A percentile compares a stretch with the other conserved stretches of the same genome.
phyloP scores from a whole-genome alignment of 2,888 invertebrate genomes.

The Epirrhoe tristata region DNA sequence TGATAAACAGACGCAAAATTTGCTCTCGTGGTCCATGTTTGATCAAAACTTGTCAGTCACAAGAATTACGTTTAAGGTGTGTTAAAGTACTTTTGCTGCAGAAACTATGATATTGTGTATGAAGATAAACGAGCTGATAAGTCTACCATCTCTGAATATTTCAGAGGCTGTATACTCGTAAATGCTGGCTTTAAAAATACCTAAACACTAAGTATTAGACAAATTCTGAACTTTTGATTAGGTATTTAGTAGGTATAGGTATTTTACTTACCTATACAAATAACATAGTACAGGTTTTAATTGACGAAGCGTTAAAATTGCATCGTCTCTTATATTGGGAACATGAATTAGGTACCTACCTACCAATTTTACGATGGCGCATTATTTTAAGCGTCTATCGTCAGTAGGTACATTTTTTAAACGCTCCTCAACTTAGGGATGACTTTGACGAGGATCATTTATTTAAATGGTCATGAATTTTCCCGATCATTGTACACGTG shows the following conservation, averaged over 20 bases:
- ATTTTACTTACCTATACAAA: too few species aligned
- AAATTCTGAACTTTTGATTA: too few species aligned
- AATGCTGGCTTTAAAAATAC: background rate
- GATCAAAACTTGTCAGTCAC: slow-evolving; percentile 11
- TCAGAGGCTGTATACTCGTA: background rate
- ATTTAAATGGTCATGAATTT: slow-evolving; percentile 65
- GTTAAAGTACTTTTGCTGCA: background rate
- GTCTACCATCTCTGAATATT: background rate
- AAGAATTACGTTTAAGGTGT: background rate
- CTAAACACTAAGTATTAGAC: background rate
- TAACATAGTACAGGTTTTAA: background rate
- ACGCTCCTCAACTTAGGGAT: slow-evolving; percentile 33
- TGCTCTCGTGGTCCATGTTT: slow-evolving; percentile 43
- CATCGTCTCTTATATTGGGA: background rate
- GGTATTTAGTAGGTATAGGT: too few species aligned
- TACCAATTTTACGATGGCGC: slow-evolving; percentile 13
- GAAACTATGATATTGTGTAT: background rate
- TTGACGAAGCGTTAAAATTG: background rate
- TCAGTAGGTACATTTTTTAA: slow-evolving; percentile 37
- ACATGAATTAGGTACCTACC: slow-evolving; percentile 1
- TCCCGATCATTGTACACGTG: slow-evolving; percentile 61
- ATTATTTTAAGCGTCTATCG: slow-evolving; percentile 28
- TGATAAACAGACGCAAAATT: slow-evolving; percentile 61
- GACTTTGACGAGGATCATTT: slow-evolving; percentile 54
- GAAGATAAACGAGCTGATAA: background rate